phyloP scores from a whole-genome alignment of 2,113 vertebrate species.

The cattle (Bos taurus) region ARS-UCD2.0 NC_037345.1:41671501-41672000 shows the following conservation, averaged over 20 bases:
- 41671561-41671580: not conserved
- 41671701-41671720: not conserved
- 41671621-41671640: not conserved
- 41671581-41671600: not conserved
- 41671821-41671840: not conserved
- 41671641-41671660: not conserved
- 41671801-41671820: not conserved
- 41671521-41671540: not conserved
- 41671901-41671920: not conserved
- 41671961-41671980: not conserved
- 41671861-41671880: not conserved
- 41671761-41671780: not conserved
- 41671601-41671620: not conserved
- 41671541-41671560: not conserved
- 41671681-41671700: not conserved
- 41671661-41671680: not conserved
- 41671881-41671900: not conserved
- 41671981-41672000: not conserved
- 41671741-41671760: not conserved
- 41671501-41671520: not conserved
- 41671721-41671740: not conserved
- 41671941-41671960: not conserved
- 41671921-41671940: not conserved
- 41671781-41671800: accelerated
- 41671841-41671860: not conserved